Percentiles rank a stretch among this genome's conserved stretches.
Evolutionary conservation across 2,113 vertebrate genomes (phyloP).

Genomic region (Aspidoscelis tigris): DNA sequence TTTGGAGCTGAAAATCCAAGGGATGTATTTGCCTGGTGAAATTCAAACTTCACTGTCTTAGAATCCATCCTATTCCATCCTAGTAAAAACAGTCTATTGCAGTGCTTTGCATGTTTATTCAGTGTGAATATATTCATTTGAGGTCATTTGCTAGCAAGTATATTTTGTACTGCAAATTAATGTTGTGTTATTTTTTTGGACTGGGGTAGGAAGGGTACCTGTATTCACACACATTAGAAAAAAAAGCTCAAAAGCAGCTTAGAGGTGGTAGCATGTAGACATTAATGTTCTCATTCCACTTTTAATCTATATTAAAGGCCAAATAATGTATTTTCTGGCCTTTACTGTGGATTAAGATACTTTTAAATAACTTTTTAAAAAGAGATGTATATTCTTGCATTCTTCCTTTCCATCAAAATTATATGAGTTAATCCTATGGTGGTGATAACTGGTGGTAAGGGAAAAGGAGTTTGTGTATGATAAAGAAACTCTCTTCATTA

Average conservation of each 20-base stretch:
- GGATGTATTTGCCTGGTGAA: background rate
- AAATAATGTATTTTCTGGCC: no score
- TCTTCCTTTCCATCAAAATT: background rate
- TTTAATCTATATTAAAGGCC: no score
- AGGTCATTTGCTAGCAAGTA: background rate
- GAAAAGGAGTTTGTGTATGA: background rate
- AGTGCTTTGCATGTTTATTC: background rate
- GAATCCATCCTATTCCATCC: background rate
- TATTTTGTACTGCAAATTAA: background rate
- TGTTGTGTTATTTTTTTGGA: no score
- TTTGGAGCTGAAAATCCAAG: background rate
- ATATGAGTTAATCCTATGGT: background rate
- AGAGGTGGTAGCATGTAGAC: no score
- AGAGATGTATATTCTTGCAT: no score
- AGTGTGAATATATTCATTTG: background rate
- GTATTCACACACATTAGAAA: no score
- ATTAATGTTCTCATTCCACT: no score
- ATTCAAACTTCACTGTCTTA: background rate
- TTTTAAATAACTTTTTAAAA: no score
- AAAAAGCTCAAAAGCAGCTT: no score
- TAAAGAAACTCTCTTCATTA: background rate
- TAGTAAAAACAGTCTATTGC: background rate
- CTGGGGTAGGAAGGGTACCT: no score
- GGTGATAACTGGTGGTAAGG: background rate
- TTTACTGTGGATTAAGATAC: no score